phyloP scores from a whole-genome alignment of 2,888 invertebrate genomes.

The Hyppa rectilinea region DNA sequence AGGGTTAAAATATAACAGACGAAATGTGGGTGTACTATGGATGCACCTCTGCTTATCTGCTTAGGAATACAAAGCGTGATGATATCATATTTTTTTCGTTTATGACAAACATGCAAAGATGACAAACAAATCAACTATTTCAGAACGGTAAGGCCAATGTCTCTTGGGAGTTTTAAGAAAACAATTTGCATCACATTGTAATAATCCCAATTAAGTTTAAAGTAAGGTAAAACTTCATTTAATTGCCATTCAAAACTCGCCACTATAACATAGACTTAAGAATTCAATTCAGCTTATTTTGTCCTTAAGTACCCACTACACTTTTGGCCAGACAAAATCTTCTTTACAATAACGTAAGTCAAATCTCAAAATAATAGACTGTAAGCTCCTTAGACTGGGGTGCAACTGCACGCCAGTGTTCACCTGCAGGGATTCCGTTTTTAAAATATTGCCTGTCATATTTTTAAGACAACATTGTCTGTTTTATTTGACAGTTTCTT shows the following conservation, averaged over 20 bases:
- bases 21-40: too few species aligned
- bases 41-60: too few species aligned
- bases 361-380: conserved; percentile 74
- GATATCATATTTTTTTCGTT: neutral
- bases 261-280: neutral
- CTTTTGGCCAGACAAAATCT: conserved; percentile 46
- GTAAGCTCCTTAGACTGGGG: conserved; percentile 69
- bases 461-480: conserved; percentile 49
- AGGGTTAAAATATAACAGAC: too few species aligned
- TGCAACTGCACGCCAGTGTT: conserved; percentile 54
- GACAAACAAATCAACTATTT: neutral
- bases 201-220: neutral
- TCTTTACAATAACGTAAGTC: conserved; percentile 50
- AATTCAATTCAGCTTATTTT: conserved; percentile 1
- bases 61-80: too few species aligned
- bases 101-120: neutral
- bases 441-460: conserved; percentile 64
- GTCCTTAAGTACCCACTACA: neutral
- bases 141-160: neutral
- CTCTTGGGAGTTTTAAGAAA: too few species aligned
- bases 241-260: conserved; percentile 11
- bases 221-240: too few species aligned
- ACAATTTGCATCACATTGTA: neutral
- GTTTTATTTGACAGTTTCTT: conserved; percentile 23
- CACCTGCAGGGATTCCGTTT: conserved; percentile 53